phyloP scores from a whole-genome alignment of 2,113 vertebrate genomes.

The Nyctereutes procyonoides region DNA sequence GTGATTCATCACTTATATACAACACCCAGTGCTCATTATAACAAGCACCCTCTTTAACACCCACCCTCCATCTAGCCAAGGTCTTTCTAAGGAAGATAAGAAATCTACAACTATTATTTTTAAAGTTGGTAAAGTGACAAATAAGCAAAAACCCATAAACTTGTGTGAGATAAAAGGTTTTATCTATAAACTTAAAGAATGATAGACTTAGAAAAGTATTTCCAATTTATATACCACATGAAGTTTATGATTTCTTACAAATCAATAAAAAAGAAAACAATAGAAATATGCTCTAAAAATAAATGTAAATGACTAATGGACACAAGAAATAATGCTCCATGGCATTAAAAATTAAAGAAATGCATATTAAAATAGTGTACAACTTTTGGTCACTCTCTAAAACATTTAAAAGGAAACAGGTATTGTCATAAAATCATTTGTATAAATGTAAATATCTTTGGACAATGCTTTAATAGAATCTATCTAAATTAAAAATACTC shows the following conservation, averaged over 20 bases:
- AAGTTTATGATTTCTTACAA: background rate
- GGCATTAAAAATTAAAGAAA: background rate
- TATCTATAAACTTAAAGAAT: background rate
- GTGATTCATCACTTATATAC: background rate
- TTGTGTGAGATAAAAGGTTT: constrained; percentile 32
- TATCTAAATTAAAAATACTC: constrained; percentile 29
- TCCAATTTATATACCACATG: background rate
- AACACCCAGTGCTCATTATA: background rate
- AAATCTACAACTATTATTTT: background rate
- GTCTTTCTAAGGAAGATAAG: background rate
- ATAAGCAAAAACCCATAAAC: background rate
- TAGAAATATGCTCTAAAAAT: background rate
- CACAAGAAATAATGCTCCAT: background rate
- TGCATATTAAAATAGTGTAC: background rate
- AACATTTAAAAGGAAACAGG: background rate
- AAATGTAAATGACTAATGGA: background rate
- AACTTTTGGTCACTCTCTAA: background rate
- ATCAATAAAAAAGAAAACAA: background rate
- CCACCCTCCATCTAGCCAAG: background rate
- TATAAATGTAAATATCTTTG: constrained; percentile 12
- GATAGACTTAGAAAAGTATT: background rate
- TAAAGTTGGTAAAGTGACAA: background rate
- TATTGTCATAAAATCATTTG: background rate
- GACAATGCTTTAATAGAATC: background rate
- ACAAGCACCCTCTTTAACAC: background rate